Base-by-base conservation (phyloP, 2,888 invertebrate species). In the Ophion slaviceki region DNA sequence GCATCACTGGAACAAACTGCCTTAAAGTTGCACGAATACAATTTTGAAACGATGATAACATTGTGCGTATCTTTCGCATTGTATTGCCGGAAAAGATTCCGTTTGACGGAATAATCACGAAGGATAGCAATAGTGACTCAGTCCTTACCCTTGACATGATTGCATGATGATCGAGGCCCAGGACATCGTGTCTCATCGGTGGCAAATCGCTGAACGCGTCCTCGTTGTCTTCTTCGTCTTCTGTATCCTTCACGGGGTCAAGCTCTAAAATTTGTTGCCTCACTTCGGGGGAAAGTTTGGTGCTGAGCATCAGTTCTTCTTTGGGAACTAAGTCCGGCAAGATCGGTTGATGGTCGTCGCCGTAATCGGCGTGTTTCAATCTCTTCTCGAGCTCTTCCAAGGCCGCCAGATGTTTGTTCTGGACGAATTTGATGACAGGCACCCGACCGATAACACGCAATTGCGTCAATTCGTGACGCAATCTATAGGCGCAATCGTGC, bases 401-500 rank as follows among this genome's bases (percentile, higher is more conserved):
- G 77, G 92, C 94, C 1, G 95, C 94, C 90, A 95, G 95, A 40
- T 95, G 94, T 90, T 94, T 96, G 93, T 97, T 97, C 95, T 96
- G 96, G 1, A 97, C 95, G 95, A 98, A 98, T 61, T 94, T 92
- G 82, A 98, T 96, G 84, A 95, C 95, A 7, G 98, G 98, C 59
- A 98, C 96, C 87, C 96, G 95, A 11, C 98, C 97, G 95, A 98
- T 96, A 0, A 97, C 94, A 85, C 96, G 94, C 0, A 97, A 94
- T 82, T 96, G 96, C 2, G 97, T 96, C 3, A 98, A 94, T 91
- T 97, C 96, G 92, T 97, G 97, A 32, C 97, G 94, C 59, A 98
- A 91, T 8, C 94, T 91, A 0, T 96, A 96, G 0, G 96, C 96
- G 87, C 95, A 94, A 70, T 94, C 94, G 64, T 95, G 94, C 2